Conservation (phyloP, 2,888 invertebrate species). For the Polia nebulosa region DNA sequence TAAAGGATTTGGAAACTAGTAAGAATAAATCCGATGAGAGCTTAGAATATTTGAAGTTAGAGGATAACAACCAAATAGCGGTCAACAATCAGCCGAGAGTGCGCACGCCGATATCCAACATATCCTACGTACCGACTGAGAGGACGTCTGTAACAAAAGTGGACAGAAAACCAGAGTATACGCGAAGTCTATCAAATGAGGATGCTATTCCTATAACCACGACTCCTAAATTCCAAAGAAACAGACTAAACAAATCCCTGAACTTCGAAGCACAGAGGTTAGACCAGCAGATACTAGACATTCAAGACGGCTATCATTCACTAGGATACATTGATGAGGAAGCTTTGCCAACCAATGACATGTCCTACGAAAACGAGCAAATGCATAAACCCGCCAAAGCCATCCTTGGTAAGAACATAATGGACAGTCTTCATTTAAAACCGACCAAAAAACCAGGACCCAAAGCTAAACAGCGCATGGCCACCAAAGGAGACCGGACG, state of each 20-base stretch:
- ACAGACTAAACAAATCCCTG: constrained; percentile 87
- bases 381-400: constrained; percentile 86
- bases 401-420: constrained; percentile 87
- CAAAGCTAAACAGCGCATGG: constrained; percentile 86
- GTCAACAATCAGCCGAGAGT: constrained; percentile 89
- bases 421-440: constrained; percentile 88
- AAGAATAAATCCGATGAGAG: constrained; percentile 86
- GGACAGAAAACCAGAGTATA: constrained; percentile 71
- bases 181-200: constrained; percentile 85
- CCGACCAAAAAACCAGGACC: constrained; percentile 87
- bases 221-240: constrained; percentile 88
- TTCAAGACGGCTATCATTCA: constrained; percentile 88
- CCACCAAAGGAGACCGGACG: constrained; percentile 79
- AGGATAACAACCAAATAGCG: constrained; percentile 87
- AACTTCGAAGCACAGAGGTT: constrained; percentile 87
- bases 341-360: constrained; percentile 68
- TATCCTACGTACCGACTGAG: constrained; percentile 85
- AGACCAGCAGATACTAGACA: constrained; percentile 89
- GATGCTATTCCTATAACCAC: constrained; percentile 78
- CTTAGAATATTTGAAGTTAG: constrained; percentile 86
- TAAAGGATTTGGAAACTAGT: constrained; percentile 87
- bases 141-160: constrained; percentile 77
- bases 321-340: constrained; percentile 88
- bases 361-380: constrained; percentile 73
- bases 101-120: constrained; percentile 87